Evolutionary conservation across 2,888 invertebrate genomes (phyloP).

Genomic region (Blastobasis lacticolella): DNA sequence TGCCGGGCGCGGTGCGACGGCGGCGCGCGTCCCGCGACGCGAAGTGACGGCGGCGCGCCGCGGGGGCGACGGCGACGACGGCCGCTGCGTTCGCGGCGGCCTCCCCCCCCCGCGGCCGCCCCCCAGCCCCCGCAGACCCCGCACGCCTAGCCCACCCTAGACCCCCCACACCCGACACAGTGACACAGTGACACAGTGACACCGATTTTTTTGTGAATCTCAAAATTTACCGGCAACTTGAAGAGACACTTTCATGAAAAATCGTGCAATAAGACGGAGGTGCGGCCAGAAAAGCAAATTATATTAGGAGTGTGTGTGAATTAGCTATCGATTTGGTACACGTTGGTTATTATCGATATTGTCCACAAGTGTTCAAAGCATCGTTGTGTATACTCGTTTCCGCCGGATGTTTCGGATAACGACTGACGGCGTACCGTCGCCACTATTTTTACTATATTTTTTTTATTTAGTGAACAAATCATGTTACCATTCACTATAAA

Average conservation of each 20-base stretch:
- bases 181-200: not conserved
- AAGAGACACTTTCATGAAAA: conserved; percentile 13
- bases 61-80: conserved; percentile 61
- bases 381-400: conserved; percentile 6
- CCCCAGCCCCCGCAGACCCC: conserved; percentile 26
- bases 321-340: not conserved
- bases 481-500: conserved; percentile 70
- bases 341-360: not conserved
- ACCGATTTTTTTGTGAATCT: not conserved
- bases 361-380: conserved; percentile 12
- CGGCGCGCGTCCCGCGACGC: conserved; percentile 81
- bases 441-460: conserved; percentile 19
- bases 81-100: conserved; percentile 15
- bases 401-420: conserved; percentile 9
- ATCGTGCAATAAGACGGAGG: conserved; percentile 23
- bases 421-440: conserved; percentile 3
- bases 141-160: conserved; percentile 20
- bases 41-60: conserved; percentile 81
- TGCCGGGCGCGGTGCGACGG: conserved; percentile 58
- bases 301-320: conserved; percentile 19
- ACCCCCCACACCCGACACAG: not conserved
- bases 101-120: conserved; percentile 7
- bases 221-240: conserved; percentile 10
- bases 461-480: conserved; percentile 65
- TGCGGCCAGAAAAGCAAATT: conserved; percentile 9